These are phyloP conservation scores for Hipposideros armiger DNA, from an alignment of 2,113 vertebrate species.

Conservation along the genomic window DNA sequence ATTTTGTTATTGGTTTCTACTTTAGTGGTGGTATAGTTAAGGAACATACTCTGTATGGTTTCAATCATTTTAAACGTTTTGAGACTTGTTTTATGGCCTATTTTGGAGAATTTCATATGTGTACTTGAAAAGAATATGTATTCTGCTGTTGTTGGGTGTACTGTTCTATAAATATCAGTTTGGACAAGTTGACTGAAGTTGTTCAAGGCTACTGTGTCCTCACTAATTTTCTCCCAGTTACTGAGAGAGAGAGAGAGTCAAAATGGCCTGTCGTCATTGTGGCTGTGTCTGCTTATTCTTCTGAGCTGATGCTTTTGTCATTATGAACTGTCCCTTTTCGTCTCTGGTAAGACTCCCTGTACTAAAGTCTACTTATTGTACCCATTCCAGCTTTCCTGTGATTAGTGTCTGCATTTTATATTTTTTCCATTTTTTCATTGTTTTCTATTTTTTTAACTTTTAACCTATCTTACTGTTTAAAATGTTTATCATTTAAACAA, in stretches of 20 bases:
- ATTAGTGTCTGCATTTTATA: background rate
- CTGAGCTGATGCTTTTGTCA: background rate
- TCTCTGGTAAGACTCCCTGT: background rate
- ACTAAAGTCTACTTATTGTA: background rate
- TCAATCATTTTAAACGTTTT: background rate
- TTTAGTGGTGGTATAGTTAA: background rate
- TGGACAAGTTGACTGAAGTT: background rate
- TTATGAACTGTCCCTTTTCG: background rate
- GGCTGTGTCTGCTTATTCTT: background rate
- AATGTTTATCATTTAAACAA: background rate
- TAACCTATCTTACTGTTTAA: background rate
- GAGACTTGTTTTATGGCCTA: too few species aligned
- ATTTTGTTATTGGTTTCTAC: background rate
- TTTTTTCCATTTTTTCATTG: background rate
- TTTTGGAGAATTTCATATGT: background rate
- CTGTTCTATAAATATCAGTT: too few species aligned
- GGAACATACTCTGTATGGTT: background rate
- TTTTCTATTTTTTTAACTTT: background rate
- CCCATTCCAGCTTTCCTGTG: background rate
- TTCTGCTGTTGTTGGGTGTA: background rate
- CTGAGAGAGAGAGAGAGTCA: background rate
- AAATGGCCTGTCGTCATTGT: accelerated
- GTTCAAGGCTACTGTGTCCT: accelerated
- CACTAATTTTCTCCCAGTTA: background rate
- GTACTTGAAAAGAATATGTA: accelerated